Evolutionary conservation across 1,140 invertebrate species (phyloP).

Genomic region (Drosophila tristis): DNA sequence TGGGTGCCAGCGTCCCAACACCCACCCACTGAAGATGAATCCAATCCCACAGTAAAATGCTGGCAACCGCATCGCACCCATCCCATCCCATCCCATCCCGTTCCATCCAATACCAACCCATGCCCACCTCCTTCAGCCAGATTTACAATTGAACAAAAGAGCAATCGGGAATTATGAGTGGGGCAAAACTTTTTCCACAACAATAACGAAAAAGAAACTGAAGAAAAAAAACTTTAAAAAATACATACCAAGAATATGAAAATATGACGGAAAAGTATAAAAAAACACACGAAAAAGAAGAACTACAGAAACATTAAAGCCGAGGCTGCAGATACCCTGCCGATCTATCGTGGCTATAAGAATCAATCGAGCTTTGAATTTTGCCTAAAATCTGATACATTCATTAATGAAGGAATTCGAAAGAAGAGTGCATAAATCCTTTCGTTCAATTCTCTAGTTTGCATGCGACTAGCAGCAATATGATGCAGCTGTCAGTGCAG

Average conservation of each 20-base stretch:
- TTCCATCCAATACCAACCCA: not conserved
- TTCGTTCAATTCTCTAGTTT: too few species aligned
- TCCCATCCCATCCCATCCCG: not conserved
- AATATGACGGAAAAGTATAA: constrained; percentile 29
- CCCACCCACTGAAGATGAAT: constrained; percentile 14
- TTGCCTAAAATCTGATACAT: too few species aligned
- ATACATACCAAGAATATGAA: constrained; percentile 28
- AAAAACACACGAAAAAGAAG: not conserved
- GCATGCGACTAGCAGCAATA: too few species aligned
- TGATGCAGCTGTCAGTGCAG: too few species aligned
- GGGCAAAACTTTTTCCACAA: constrained; percentile 69
- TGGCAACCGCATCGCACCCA: constrained; percentile 15
- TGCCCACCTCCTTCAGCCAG: constrained; percentile 7
- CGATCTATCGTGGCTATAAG: too few species aligned
- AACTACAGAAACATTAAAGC: too few species aligned
- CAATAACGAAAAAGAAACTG: constrained; percentile 53
- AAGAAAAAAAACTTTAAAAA: constrained; percentile 24
- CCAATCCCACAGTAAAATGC: constrained; percentile 68
- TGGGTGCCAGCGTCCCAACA: constrained; percentile 22
- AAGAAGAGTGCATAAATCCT: too few species aligned
- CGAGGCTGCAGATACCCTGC: too few species aligned
- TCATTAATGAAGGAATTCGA: too few species aligned
- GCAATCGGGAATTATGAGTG: constrained; percentile 79
- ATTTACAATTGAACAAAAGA: constrained; percentile 78
- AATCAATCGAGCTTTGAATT: too few species aligned